These are phyloP conservation scores for Drosophila buzzatii DNA, from an alignment of 2,888 invertebrate species.

Conservation along the genomic window DNA sequence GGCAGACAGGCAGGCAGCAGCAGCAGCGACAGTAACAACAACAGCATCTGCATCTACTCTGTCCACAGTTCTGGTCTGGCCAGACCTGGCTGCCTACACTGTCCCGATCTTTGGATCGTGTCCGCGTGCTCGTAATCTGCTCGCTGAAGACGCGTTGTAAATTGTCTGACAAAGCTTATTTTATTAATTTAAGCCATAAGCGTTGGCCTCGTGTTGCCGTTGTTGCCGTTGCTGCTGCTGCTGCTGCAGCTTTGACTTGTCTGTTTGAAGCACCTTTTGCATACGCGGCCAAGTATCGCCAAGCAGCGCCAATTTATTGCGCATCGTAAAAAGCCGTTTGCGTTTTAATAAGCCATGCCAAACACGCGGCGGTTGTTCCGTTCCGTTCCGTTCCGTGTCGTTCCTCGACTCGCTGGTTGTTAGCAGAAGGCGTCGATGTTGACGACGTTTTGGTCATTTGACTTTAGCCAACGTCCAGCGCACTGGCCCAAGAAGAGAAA, in stretches of 20 bases:
- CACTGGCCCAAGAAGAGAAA: constrained; percentile 1
- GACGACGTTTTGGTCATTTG: constrained; percentile 57
- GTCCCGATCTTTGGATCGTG: constrained; percentile 46
- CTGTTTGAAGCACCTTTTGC: constrained; percentile 61
- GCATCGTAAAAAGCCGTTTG: constrained; percentile 79
- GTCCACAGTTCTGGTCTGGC: constrained; percentile 2
- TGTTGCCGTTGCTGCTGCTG: constrained; percentile 29
- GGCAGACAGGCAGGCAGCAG: constrained; percentile 70
- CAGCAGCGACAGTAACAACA: constrained; percentile 33
- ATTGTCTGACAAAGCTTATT: constrained; percentile 83
- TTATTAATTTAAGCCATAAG: constrained; percentile 83
- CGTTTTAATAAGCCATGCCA: constrained; percentile 81
- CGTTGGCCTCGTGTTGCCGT: constrained; percentile 61
- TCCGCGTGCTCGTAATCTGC: constrained; percentile 81
- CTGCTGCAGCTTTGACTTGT: constrained; percentile 46
- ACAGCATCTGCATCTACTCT: constrained; percentile 3
- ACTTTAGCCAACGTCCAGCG: constrained; percentile 16
- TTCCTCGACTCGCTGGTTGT: constrained; percentile 39
- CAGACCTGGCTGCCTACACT: constrained; percentile 4
- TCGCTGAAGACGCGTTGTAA: constrained; percentile 83
- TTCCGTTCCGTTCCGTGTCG: constrained; percentile 6
- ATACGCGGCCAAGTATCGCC: constrained; percentile 42
- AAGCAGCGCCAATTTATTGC: constrained; percentile 73
- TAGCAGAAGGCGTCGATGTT: constrained; percentile 67
- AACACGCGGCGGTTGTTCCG: constrained; percentile 65